Evolutionary conservation across 1,140 invertebrate species (phyloP).

Genomic region (Agrypnia vestita): DNA sequence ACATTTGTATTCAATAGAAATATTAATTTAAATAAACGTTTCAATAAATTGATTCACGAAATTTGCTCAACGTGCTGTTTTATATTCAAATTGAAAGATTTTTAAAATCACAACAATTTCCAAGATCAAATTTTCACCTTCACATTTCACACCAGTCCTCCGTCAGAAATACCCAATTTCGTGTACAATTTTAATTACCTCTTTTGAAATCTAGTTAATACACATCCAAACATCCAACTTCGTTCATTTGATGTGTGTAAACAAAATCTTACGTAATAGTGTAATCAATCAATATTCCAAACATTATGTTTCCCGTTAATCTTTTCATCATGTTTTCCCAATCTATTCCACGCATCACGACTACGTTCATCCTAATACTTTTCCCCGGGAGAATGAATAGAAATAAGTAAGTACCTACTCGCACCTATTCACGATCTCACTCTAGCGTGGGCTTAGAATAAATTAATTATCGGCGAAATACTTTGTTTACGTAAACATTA

Average conservation of each 20-base stretch:
- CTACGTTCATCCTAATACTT: neutral
- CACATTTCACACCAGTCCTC: no score
- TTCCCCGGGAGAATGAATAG: neutral
- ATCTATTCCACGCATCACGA: constrained; percentile 1
- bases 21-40: no score
- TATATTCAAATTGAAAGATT: no score
- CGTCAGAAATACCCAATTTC: no score
- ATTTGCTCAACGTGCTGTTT: no score
- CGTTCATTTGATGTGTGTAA: neutral
- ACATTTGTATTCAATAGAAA: no score
- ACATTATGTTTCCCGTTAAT: neutral
- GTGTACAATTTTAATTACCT: no score
- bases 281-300: constrained; percentile 3
- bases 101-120: no score
- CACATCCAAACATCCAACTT: constrained; percentile 5
- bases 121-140: no score
- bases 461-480: constrained; percentile 9
- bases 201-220: no score
- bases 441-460: neutral
- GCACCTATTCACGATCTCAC: neutral
- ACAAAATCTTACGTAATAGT: neutral
- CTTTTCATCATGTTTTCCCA: constrained; percentile 19
- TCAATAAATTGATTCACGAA: no score
- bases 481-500: no score
- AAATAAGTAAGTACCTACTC: constrained; percentile 6